These are phyloP conservation scores for Sycophila sp. DNA, from an alignment of 1,140 invertebrate species.

Conservation along the genomic window DNA sequence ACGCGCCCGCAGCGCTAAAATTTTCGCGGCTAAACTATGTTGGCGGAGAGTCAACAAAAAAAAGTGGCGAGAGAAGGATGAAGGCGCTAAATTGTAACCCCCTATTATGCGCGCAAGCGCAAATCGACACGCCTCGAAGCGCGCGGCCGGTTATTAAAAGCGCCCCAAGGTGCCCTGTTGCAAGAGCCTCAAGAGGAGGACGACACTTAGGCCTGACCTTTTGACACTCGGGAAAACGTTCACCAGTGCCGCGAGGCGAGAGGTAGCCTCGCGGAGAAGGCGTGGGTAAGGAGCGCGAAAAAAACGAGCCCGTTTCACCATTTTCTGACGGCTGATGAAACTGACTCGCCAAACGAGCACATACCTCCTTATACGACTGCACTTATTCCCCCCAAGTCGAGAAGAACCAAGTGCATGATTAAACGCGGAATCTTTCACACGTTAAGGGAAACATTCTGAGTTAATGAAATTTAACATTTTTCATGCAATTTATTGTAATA, in stretches of 20 bases:
- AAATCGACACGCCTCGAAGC: constrained; percentile 11
- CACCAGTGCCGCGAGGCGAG: too few species aligned
- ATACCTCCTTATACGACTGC: too few species aligned
- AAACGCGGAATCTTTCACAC: too few species aligned
- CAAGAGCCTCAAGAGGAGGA: neutral
- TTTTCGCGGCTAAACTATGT: too few species aligned
- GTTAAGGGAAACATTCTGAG: too few species aligned
- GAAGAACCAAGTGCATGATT: too few species aligned
- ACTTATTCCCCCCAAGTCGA: too few species aligned
- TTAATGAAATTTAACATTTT: too few species aligned
- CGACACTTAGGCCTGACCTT: constrained; percentile 10
- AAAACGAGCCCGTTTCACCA: constrained; percentile 20
- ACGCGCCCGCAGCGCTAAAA: neutral
- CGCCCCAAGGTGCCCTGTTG: neutral
- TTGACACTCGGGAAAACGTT: constrained; percentile 14
- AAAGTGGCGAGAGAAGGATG: neutral
- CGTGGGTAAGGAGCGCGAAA: neutral
- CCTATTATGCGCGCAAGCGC: neutral
- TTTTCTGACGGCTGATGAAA: constrained; percentile 2
- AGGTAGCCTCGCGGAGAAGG: too few species aligned
- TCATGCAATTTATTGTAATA: too few species aligned
- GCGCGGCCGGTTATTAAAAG: neutral
- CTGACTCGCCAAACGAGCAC: neutral
- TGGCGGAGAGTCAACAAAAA: too few species aligned
- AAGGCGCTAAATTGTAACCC: neutral